Conservation (phyloP, 2,888 invertebrate species). For the Cecidostiba fungosa region DNA sequence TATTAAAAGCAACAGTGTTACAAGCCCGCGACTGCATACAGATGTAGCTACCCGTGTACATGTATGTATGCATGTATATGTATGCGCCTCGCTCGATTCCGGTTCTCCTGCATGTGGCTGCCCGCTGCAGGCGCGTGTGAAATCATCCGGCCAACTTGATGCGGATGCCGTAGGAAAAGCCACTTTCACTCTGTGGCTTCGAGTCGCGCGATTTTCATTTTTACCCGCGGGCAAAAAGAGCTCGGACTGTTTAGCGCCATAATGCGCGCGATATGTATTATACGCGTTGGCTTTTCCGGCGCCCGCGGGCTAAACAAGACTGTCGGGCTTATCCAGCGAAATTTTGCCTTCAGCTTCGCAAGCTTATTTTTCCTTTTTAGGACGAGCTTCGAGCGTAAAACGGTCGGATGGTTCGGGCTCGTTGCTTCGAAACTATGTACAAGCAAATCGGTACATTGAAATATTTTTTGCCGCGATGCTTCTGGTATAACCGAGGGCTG, state of each 20-base stretch:
- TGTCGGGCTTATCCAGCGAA: too few species aligned
- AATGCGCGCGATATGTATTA: neutral
- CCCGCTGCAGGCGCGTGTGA: conserved; percentile 54
- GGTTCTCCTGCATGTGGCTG: conserved; percentile 33
- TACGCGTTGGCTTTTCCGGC: neutral
- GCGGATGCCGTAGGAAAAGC: conserved; percentile 48
- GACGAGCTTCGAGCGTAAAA: neutral
- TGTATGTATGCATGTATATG: neutral
- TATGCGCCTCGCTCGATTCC: conserved; percentile 42
- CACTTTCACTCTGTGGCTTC: conserved; percentile 50
- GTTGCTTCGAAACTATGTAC: neutral
- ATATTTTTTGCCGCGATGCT: conserved; percentile 31
- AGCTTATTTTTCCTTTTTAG: neutral
- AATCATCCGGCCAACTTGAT: conserved; percentile 45
- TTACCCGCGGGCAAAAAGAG: conserved; percentile 3
- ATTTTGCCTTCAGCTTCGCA: neutral
- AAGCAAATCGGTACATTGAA: conserved; percentile 30
- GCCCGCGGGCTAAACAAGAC: neutral
- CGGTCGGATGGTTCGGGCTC: neutral
- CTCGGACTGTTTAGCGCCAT: conserved; percentile 8
- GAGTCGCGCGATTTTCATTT: conserved; percentile 44
- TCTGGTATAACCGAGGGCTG: conserved; percentile 49
- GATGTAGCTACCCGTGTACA: conserved; percentile 10
- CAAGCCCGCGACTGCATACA: conserved; percentile 29
- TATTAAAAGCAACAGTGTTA: conserved; percentile 57